Evolutionary conservation across 2,888 invertebrate genomes (phyloP).

Genomic region (Ophonus ardosiacus): DNA sequence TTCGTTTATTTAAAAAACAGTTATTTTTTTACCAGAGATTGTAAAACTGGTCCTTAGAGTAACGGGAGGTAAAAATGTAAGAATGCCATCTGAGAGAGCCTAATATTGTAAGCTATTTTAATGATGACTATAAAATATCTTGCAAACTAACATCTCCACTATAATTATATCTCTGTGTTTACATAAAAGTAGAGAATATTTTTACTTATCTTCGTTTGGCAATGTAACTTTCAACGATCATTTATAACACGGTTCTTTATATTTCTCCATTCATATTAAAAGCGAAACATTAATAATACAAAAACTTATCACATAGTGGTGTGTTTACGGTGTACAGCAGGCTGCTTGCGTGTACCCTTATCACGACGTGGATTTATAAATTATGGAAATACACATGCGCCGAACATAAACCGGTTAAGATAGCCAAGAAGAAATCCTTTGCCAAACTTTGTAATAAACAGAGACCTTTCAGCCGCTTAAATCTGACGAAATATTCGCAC

Average conservation of each 20-base stretch:
- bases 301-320: conserved; percentile 61
- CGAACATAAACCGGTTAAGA: conserved; percentile 62
- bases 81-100: too few relatives aligned
- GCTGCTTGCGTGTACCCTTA: conserved; percentile 55
- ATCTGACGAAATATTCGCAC: neutral
- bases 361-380: conserved; percentile 57
- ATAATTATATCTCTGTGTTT: neutral
- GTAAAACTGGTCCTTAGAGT: too few relatives aligned
- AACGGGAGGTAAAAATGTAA: too few relatives aligned
- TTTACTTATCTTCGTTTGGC: neutral
- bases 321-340: conserved; percentile 57
- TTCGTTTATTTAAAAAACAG: too few relatives aligned
- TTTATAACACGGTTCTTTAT: conserved; percentile 59
- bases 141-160: too few relatives aligned
- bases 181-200: neutral
- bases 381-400: conserved; percentile 63
- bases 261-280: conserved; percentile 60
- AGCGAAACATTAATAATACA: conserved; percentile 60
- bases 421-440: conserved; percentile 10
- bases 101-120: too few relatives aligned
- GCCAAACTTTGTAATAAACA: neutral
- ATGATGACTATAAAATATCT: too few relatives aligned
- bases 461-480: neutral
- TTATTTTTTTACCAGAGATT: too few relatives aligned
- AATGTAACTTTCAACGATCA: conserved; percentile 52